Evolutionary conservation across 2,888 invertebrate genomes (phyloP).

Genomic region (Xestoiulus laeticollis): DNA sequence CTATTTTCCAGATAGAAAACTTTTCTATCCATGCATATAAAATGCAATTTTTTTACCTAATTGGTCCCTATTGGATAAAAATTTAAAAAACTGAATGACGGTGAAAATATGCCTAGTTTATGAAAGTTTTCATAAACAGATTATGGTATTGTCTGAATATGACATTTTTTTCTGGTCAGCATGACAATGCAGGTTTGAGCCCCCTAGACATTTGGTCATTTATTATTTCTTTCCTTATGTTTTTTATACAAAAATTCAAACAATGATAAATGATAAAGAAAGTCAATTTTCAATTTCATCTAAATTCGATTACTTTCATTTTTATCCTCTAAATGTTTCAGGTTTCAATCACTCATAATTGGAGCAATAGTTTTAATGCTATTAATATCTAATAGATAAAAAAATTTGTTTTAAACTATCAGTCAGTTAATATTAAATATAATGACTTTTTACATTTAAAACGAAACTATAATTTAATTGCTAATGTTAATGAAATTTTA

Average conservation of each 20-base stretch:
- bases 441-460: too few species aligned
- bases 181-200: conserved; percentile 5
- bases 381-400: too few species aligned
- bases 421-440: too few species aligned
- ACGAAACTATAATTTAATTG: too few species aligned
- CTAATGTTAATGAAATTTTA: too few species aligned
- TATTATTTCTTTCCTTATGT: background rate
- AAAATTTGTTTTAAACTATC: too few species aligned
- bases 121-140: conserved; percentile 1
- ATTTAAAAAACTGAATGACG: background rate
- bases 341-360: background rate
- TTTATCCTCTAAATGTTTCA: background rate
- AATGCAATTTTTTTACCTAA: background rate
- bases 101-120: background rate
- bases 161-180: background rate
- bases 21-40: background rate
- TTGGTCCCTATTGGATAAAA: background rate
- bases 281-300: conserved; percentile 11
- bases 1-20: background rate
- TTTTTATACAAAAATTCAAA: background rate
- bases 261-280: conserved; percentile 29
- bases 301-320: background rate
- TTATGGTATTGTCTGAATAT: background rate
- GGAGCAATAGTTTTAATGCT: too few species aligned
- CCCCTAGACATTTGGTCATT: background rate